phyloP scores from a whole-genome alignment of 2,797 vertebrate genomes.

The Mionectes olivaceus region DNA sequence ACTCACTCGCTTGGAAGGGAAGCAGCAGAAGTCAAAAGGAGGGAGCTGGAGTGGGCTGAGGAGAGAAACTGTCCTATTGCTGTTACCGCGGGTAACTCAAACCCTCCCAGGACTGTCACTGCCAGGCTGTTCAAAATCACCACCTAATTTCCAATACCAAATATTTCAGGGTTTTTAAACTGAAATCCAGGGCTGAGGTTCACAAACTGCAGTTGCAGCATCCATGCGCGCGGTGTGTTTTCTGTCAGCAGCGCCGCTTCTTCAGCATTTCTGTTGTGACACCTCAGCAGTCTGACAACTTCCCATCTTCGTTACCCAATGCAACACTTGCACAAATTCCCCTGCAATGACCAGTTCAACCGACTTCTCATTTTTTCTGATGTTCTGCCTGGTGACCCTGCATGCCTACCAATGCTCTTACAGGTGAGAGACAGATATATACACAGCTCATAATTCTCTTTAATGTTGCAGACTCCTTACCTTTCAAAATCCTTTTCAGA shows the following conservation, averaged over 20 bases:
- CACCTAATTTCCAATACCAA: background rate
- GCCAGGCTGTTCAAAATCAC: background rate
- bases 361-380: background rate
- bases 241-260: background rate
- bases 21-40: background rate
- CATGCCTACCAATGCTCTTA: background rate
- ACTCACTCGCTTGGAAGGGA: background rate
- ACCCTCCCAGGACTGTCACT: background rate
- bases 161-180: background rate
- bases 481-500: constrained; percentile 15
- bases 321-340: background rate
- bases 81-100: background rate
- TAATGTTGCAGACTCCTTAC: background rate
- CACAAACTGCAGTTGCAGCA: background rate
- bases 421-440: background rate
- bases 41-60: background rate
- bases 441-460: background rate
- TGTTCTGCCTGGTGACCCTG: background rate
- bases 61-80: background rate
- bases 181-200: background rate
- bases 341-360: background rate
- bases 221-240: rapidly evolving
- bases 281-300: background rate
- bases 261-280: background rate
- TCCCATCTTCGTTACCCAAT: background rate